Evolutionary conservation across 2,113 vertebrate species (phyloP).

Genomic region (Gymnarchus niloticus): DNA sequence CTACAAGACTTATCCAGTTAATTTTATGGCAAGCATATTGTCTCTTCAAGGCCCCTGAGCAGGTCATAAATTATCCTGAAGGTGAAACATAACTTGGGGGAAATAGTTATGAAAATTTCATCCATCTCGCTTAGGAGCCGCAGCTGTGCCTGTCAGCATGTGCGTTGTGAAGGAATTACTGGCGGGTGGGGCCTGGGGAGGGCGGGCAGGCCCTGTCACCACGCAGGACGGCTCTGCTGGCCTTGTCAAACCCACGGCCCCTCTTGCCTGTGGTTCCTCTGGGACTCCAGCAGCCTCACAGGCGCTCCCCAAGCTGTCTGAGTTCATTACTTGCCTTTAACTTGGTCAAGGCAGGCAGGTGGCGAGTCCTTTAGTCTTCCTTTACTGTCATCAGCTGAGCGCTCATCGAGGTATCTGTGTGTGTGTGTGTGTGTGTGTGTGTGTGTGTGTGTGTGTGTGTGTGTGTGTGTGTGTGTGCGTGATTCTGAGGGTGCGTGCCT

Average conservation of each 20-base stretch:
- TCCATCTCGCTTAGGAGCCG: constrained; percentile 80
- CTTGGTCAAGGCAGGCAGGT: constrained; percentile 69
- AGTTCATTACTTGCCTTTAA: constrained; percentile 79
- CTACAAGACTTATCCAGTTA: constrained; percentile 86
- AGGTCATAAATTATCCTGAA: constrained; percentile 94
- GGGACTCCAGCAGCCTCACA: constrained; percentile 66
- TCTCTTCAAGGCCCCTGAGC: constrained; percentile 79
- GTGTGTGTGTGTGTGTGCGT: background rate
- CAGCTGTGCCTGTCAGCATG: constrained; percentile 90
- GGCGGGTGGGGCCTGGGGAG: constrained; percentile 61
- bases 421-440: constrained; percentile 18
- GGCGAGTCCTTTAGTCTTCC: constrained; percentile 62
- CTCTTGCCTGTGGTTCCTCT: constrained; percentile 59
- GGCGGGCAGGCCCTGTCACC: constrained; percentile 63
- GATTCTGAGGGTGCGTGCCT: background rate
- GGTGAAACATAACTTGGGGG: constrained; percentile 89
- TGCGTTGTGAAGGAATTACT: constrained; percentile 71
- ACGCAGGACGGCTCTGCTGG: constrained; percentile 68
- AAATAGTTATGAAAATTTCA: constrained; percentile 89
- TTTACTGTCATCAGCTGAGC: constrained; percentile 66
- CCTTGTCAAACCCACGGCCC: constrained; percentile 64
- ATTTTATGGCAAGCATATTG: constrained; percentile 88
- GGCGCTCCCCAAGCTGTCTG: constrained; percentile 75
- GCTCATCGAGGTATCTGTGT: constrained; percentile 44
- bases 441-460: background rate